phyloP scores from a whole-genome alignment of 2,797 vertebrate genomes.

The Leucoraja ocellata region DNA sequence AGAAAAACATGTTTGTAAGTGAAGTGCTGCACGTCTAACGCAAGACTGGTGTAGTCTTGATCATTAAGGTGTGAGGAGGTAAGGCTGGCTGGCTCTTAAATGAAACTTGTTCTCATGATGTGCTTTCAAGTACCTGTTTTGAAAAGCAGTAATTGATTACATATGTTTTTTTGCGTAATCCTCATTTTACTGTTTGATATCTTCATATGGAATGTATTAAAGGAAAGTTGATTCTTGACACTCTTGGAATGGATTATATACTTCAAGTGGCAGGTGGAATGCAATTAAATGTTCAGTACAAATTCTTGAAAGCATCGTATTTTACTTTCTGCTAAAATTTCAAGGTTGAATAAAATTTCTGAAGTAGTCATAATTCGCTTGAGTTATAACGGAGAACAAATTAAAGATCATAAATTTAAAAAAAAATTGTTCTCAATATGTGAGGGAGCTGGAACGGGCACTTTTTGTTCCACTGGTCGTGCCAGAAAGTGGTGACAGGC shows the following conservation, averaged over 20 bases:
- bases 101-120: constrained; percentile 34
- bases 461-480: neutral
- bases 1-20: constrained; percentile 23
- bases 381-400: neutral
- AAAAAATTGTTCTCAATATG: neutral
- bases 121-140: constrained; percentile 34
- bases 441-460: neutral
- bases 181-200: constrained; percentile 12
- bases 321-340: neutral
- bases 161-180: constrained; percentile 30
- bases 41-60: neutral
- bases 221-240: constrained; percentile 5
- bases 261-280: constrained; percentile 25
- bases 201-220: constrained; percentile 15
- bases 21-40: neutral
- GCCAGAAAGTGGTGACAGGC: neutral
- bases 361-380: neutral
- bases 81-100: constrained; percentile 7
- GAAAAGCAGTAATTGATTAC: constrained; percentile 28
- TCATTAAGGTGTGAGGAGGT: neutral
- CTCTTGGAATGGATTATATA: constrained; percentile 1
- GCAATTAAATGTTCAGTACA: constrained; percentile 29
- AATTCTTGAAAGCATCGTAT: neutral
- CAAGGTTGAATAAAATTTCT: neutral
- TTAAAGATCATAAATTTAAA: neutral